phyloP scores from a whole-genome alignment of 2,113 vertebrate species.

The Ovis canadensis region DNA sequence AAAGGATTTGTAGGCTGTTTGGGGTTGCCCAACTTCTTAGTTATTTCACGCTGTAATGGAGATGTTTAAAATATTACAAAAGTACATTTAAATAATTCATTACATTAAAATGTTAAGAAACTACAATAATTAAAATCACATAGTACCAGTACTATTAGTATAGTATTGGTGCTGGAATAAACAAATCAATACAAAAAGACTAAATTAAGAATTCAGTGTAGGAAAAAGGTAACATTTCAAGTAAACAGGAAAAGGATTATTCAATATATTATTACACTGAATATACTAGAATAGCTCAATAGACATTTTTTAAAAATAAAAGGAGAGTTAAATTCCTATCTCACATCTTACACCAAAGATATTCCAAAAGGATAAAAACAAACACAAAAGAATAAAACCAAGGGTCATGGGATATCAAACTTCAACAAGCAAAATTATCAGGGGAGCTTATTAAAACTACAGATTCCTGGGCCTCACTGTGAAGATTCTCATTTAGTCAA shows the following conservation, averaged over 20 bases:
- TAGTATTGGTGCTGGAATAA: background rate
- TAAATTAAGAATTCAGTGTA: background rate
- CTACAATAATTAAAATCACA: background rate
- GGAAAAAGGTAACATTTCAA: background rate
- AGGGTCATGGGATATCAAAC: background rate
- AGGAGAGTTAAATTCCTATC: background rate
- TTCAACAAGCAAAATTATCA: background rate
- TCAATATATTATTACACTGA: background rate
- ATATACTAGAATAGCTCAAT: background rate
- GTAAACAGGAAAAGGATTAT: background rate
- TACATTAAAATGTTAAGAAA: background rate
- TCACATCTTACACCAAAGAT: background rate
- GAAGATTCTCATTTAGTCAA: background rate
- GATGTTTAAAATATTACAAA: slow-evolving; percentile 59
- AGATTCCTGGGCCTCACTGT: background rate
- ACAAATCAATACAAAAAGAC: background rate
- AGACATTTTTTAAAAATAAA: background rate
- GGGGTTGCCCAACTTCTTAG: slow-evolving; percentile 87
- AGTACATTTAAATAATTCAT: slow-evolving; percentile 29
- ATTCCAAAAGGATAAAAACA: background rate
- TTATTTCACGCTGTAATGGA: slow-evolving; percentile 87
- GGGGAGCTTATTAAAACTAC: background rate
- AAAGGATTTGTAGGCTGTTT: slow-evolving; percentile 91
- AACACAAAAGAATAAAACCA: background rate
- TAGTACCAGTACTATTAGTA: background rate